Base-by-base conservation (phyloP, 2,888 invertebrate genomes). In the Lithophane semibrunnea region DNA sequence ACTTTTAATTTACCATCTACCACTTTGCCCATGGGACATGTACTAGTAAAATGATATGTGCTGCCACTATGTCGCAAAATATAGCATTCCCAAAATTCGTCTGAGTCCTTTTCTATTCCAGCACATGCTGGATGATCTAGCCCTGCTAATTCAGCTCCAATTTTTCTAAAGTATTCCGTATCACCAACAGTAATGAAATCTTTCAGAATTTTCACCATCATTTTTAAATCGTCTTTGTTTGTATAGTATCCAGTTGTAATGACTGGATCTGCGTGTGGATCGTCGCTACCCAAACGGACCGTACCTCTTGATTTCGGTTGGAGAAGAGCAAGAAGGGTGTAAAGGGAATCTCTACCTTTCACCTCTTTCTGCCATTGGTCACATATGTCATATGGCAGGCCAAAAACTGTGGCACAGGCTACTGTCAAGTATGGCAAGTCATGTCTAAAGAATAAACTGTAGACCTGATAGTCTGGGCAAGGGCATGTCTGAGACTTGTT, bases 11-110 rank as follows among this genome's bases (percentile, higher is more conserved):
- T 91, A 0, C 97, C 95, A 92, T 98, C 97, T 0, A 98, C 97
- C 1, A 98, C 98, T 0, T 97, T 97, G 0, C 98, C 98, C 98
- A 98, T 98, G 90, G 98, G 97, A 77, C 97, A 97, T 0, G 98
- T 98, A 0, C 98, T 97, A 0, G 97, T 94, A 0, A 97, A 97
- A 92, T 98, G 98, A 88, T 97, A 98, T 60, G 97, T 97, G 0
- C 98, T 98, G 65, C 97, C 95, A 0, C 91, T 97, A 97, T 86
- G 76, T 21, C 83, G 73, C 12, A 82, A 52, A 5, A 85, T 71
- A 73, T 91, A 92, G 61, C 93, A 93, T 44, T 72, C 64, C 90
- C 89, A 92, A 77, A 88, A 92, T 3, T 88, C 84, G 12, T 81
- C 77, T n/a, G 82, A 84, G 1, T 68, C 75, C 4, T 81, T 72